Base-by-base conservation (phyloP, 2,797 vertebrate genomes). In the Corythornis leucogaster region DNA sequence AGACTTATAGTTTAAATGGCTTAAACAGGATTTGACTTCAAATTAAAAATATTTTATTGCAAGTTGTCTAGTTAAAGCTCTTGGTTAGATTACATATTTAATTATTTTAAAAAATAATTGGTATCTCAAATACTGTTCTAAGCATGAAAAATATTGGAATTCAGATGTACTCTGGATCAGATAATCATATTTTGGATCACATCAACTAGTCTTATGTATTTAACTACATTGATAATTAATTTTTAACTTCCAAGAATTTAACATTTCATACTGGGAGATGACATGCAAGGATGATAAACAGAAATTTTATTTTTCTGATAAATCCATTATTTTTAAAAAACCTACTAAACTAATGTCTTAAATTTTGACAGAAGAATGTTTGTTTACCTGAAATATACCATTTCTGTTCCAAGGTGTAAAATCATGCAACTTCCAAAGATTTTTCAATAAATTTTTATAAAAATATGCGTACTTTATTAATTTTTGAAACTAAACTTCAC, bases 391-490 rank as follows among this genome's bases (percentile, higher is more conserved):
- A 38, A 84, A 58, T 26, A 70, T 9, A 6, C 1, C 16, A 50
- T 6, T 68, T 42, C 26, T 42, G 13, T 5, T 19, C 9, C 15
- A 18, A 35, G 21, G 28, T n/a, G 91, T 71, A 40, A 82, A 76
- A 69, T 14, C 1, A 1, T 11, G 7, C 25, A 38, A 58, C 4
- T 66, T 80, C 12, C 38, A 77, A 6, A 2, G 7, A 1, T 2
- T 81, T 77, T 40, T 78, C 26, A 50, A 53, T 1, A 2, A 2
- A 10, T 11, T 51, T 85, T 68, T 12, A 31, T 9, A 30, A 51
- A 67, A 81, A 40, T 2, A 2, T 21, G 19, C 3, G 9, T 22
- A 1, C 21, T 19, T 1, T 11, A 20, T 0, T 15, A 1, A 45
- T 58, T 63, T 48, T 53, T 46, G 3, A 61, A 70, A 66, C 0